Base-by-base conservation (phyloP, 2,797 vertebrate genomes). In the Propithecus deckenii region DNA sequence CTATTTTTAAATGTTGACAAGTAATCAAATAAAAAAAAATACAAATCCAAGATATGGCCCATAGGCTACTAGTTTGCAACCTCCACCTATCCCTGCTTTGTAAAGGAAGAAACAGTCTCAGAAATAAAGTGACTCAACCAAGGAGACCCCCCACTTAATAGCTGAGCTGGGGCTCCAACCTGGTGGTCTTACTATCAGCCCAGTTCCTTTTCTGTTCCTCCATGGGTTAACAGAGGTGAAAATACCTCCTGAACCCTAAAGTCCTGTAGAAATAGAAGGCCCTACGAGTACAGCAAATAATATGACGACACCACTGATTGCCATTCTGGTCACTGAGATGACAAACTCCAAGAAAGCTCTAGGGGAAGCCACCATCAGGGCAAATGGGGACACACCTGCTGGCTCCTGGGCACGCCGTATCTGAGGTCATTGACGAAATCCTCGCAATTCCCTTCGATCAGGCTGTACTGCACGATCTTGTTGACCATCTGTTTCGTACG, bases 391-490 rank as follows among this genome's bases (percentile, higher is more conserved):
- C 90, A 0, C 20, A 97, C 97, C 97, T 99, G 96, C 98, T 99
- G 97, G 98, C 98, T 7, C 98, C 95, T 79, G 90, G 96, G 32
- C 43, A 97, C 94, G 0, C 98, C 98, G 0, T 99, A 99, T 91
- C 99, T 98, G 92, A 99, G 98, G 75, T 98, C 96, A 0, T 98
- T 99, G 76, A 95, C 99, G 81, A 99, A 99, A 98, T 99, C 99
- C 93, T 99, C 99, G 5, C 99, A 99, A 98, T 99, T 99, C 0
- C 97, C 63, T 0, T 98, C 98, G 7, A 99, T 83, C 80, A 99
- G 86, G 9, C 97, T 99, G 97, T 99, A 99, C 0, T 97, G 93
- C 91, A 98, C 88, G 11, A 98, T 97, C 63, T 23, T 1, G 22
- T 98, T 99, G 93, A 99, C 76, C 96, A 78, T 71, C 0, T 22